Evolutionary conservation across 2,888 invertebrate species (phyloP).

Genomic region (Trachelus troglodyta): DNA sequence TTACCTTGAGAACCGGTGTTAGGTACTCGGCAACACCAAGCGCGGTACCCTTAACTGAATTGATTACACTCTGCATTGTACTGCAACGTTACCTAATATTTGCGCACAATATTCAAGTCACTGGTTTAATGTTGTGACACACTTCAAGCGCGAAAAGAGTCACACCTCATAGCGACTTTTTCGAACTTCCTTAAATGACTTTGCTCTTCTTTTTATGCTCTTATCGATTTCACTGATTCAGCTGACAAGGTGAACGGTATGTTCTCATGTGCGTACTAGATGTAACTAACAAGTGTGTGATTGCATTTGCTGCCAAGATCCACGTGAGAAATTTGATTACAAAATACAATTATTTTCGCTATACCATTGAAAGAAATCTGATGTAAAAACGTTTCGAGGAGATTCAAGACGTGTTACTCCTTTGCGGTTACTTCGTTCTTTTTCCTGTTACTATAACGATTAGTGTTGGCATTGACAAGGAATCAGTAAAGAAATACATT

Average conservation of each 20-base stretch:
- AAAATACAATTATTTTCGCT: background rate
- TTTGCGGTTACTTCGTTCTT: background rate
- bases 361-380: background rate
- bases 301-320: background rate
- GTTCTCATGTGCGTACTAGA: background rate
- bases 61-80: conserved; percentile 93
- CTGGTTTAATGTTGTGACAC: background rate
- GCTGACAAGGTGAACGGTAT: background rate
- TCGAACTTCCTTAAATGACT: background rate
- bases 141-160: background rate
- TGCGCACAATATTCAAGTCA: background rate
- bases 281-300: background rate
- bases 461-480: too few relatives aligned
- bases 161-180: background rate
- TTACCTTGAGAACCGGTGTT: conserved; percentile 95
- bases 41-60: conserved; percentile 94
- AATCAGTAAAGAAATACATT: background rate
- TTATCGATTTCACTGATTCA: background rate
- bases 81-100: background rate
- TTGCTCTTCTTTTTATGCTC: background rate
- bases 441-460: background rate
- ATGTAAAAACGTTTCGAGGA: background rate
- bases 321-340: background rate
- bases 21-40: conserved; percentile 95
- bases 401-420: background rate